Conservation (phyloP, 2,888 invertebrate species). For the Lasius fuliginosus region DNA sequence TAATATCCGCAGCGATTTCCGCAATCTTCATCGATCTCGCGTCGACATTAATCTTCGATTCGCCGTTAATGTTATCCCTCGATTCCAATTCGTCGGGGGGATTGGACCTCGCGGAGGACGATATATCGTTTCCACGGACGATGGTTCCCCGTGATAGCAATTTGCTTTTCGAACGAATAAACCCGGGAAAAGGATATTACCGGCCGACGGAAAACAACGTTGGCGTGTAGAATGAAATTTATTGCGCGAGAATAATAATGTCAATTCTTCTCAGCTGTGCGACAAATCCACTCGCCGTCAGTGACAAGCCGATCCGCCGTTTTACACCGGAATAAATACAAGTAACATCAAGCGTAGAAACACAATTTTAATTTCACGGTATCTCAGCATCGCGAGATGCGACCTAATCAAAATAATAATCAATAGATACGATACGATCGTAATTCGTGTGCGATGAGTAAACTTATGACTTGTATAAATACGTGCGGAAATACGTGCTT, state of each 20-base stretch:
- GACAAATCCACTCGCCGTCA: background rate
- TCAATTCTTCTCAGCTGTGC: background rate
- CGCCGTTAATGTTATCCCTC: conserved; percentile 58
- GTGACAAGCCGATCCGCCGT: background rate
- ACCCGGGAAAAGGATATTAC: conserved; percentile 48
- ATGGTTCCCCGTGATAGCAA: conserved; percentile 26
- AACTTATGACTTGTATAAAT: conserved; percentile 38
- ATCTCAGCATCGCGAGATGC: background rate
- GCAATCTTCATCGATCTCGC: background rate
- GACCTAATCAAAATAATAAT: conserved; percentile 1
- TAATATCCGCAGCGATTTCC: conserved; percentile 7
- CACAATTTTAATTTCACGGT: conserved; percentile 3
- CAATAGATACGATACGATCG: background rate
- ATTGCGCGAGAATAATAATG: conserved; percentile 57
- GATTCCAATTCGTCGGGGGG: conserved; percentile 3
- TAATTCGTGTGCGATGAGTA: background rate
- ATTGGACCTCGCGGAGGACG: background rate
- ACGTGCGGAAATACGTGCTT: background rate
- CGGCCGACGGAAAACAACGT: conserved; percentile 29
- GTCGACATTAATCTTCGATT: conserved; percentile 37
- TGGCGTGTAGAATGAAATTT: conserved; percentile 39
- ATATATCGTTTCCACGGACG: conserved; percentile 11
- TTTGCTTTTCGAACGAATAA: conserved; percentile 52
- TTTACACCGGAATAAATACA: background rate
- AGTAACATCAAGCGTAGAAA: background rate